Base-by-base conservation (phyloP, 2,888 invertebrate species). In the Philopedon plagiatum region DNA sequence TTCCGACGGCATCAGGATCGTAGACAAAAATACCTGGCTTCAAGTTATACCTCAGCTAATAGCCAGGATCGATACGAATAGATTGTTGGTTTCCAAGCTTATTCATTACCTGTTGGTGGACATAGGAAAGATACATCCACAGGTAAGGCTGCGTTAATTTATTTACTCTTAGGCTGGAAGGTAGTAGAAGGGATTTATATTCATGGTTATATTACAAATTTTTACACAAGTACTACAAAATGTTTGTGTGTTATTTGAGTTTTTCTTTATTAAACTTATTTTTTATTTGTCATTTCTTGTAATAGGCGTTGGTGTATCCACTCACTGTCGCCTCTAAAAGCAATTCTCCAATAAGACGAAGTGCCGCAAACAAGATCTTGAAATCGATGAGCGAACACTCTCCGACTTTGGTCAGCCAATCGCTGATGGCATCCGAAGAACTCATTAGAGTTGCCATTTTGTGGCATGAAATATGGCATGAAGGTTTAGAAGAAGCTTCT, bases 401-500 rank as follows among this genome's bases (percentile, higher is more conserved):
- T 61, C 93, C 91, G 13, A 92, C 91, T 26, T 87, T 99, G 54
- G 99, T 99, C 0, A 94, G 94, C 79, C 99, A 99, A 85, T 98
- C 98, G 0, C 91, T 97, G 80, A 94, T 97, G 94, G 98, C 97
- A 73, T 93, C 97, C 49, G 98, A 99, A 80, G 99, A 99, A 85
- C 87, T 99, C 57, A 99, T 99, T 70, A 89, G 99, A 64, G 98
- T 99, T 0, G 99, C 99, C 1, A 99, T 99, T 77, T 87, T 99
- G 15, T 99, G 99, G 99, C 99, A 99, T 82, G 99, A 99, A 84
- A 92, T 98, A 81, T 99, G 99, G 99, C 97, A 99, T 83, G 99
- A 99, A 84, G 99, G 98, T 0, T 86, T 99, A 18, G 95, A 96
- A 80, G 98, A 99, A 83, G 98, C 98, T 0, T 96, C 95, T 4